Evolutionary conservation across 1,140 invertebrate genomes (phyloP).

Genomic region (Scaptomyza pallida): DNA sequence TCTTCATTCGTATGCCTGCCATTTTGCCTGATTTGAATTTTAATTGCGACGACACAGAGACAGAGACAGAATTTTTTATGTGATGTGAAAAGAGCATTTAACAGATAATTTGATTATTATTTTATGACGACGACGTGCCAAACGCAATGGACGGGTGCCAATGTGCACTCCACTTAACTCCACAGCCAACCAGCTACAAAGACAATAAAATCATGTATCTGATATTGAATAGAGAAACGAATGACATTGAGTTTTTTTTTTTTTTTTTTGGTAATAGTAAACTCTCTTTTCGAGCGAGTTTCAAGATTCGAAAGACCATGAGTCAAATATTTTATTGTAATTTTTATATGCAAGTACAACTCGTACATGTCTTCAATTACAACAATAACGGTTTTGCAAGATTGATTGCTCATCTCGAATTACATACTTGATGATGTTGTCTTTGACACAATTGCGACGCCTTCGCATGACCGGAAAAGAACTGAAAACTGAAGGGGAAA

Average conservation of each 20-base stretch:
- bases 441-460: conserved; percentile 23
- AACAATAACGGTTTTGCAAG: conserved; percentile 1
- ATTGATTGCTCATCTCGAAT: conserved; percentile 20
- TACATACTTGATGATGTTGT: conserved; percentile 6
- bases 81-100: conserved; percentile 69
- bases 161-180: conserved; percentile 2
- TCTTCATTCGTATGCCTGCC: neutral
- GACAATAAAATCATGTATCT: conserved; percentile 6
- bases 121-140: conserved; percentile 72
- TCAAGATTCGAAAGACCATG: conserved; percentile 16
- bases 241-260: conserved; percentile 2
- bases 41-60: conserved; percentile 44
- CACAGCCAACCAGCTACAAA: neutral
- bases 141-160: conserved; percentile 48
- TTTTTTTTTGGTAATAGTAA: conserved; percentile 10
- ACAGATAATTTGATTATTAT: conserved; percentile 74
- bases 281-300: conserved; percentile 8
- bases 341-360: neutral
- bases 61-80: conserved; percentile 53
- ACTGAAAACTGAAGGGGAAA: conserved; percentile 11
- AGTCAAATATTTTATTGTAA: conserved; percentile 33
- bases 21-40: conserved; percentile 65
- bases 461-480: neutral
- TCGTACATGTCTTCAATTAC: conserved; percentile 13
- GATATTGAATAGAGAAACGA: neutral